Percentiles rank a stretch among this genome's conserved stretches.
These are phyloP conservation scores for Drosophila biarmipes DNA, from an alignment of 1,140 invertebrate genomes.

Conservation along the genomic window DNA sequence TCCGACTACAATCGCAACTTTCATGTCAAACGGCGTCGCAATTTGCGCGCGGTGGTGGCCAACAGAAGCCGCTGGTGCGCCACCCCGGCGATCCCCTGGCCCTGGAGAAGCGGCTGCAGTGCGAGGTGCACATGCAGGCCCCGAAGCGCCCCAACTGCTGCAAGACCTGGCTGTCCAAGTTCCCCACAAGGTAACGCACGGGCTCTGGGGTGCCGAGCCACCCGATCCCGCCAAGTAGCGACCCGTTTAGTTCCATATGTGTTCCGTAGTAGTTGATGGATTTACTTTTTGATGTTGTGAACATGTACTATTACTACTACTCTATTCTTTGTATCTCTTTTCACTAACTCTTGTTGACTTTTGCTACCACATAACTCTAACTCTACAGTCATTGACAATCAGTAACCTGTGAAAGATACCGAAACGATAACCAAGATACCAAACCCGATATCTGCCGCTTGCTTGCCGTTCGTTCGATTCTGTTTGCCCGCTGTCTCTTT, in stretches of 20 bases:
- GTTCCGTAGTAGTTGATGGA: constrained; percentile 79
- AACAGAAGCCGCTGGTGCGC: constrained; percentile 94
- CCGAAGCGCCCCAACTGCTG: constrained; percentile 92
- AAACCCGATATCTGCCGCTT: constrained; percentile 70
- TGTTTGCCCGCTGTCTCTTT: constrained; percentile 76
- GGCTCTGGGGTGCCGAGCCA: constrained; percentile 8
- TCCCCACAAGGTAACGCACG: constrained; percentile 86
- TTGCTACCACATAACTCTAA: constrained; percentile 60
- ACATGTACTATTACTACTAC: constrained; percentile 62
- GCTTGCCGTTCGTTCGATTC: constrained; percentile 71
- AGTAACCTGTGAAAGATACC: constrained; percentile 51
- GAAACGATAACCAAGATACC: constrained; percentile 42
- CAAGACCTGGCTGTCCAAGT: constrained; percentile 96
- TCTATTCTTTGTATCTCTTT: constrained; percentile 59
- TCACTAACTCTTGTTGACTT: constrained; percentile 67
- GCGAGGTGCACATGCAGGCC: constrained; percentile 91
- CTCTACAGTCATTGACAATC: constrained; percentile 43
- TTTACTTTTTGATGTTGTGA: constrained; percentile 85
- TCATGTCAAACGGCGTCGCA: constrained; percentile 80
- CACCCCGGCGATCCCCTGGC: constrained; percentile 90
- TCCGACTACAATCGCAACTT: constrained; percentile 46
- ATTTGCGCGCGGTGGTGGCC: constrained; percentile 68
- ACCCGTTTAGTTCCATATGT: constrained; percentile 46
- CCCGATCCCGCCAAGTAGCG: constrained; percentile 22
- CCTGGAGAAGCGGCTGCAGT: constrained; percentile 93